phyloP scores from a whole-genome alignment of 1,140 invertebrate genomes.

The Dinoponera quadriceps region DNA sequence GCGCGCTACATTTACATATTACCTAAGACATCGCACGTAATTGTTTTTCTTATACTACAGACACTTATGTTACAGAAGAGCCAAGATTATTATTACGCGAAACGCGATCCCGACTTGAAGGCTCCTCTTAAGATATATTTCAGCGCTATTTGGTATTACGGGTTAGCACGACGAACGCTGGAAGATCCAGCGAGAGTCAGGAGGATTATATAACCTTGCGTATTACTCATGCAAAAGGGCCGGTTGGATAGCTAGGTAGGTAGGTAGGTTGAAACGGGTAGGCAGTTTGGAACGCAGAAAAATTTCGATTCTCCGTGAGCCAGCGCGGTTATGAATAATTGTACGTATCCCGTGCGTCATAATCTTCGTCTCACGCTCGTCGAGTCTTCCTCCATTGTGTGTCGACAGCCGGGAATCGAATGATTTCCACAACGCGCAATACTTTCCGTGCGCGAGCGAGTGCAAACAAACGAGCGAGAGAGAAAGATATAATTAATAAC shows the following conservation, averaged over 20 bases:
- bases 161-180: not conserved
- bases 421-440: slow-evolving; percentile 28
- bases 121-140: not conserved
- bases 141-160: not conserved
- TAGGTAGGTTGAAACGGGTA: slow-evolving; percentile 44
- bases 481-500: slow-evolving; percentile 2
- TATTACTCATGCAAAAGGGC: slow-evolving; percentile 60
- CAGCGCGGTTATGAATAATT: slow-evolving; percentile 64
- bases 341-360: slow-evolving; percentile 37
- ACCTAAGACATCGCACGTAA: too few relatives aligned
- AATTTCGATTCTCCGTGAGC: slow-evolving; percentile 42
- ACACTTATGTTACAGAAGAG: too few relatives aligned
- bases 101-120: not conserved
- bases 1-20: too few relatives aligned
- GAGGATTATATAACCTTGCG: slow-evolving; percentile 21
- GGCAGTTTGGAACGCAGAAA: slow-evolving; percentile 55
- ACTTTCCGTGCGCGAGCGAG: slow-evolving; percentile 18
- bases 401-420: slow-evolving; percentile 33
- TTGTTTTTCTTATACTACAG: too few relatives aligned
- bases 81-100: not conserved
- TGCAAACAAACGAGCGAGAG: not conserved
- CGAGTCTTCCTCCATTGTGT: slow-evolving; percentile 35
- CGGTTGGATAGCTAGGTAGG: not conserved
- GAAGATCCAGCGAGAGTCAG: not conserved
- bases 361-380: slow-evolving; percentile 36